phyloP scores from a whole-genome alignment of 2,888 invertebrate species.

The Drosophila mimetica region DNA sequence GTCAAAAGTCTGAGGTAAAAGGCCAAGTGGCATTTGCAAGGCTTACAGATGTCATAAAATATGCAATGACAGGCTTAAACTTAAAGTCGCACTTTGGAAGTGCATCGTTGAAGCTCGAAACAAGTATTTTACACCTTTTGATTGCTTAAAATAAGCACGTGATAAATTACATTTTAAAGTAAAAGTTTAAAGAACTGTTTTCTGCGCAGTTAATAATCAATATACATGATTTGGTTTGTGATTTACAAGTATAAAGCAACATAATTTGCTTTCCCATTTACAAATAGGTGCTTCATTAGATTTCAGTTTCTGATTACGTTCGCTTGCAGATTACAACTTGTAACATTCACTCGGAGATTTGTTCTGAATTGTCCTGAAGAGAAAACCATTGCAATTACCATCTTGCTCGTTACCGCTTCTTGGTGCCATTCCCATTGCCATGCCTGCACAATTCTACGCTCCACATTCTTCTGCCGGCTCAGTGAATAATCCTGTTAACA shows the following conservation, averaged over 20 bases:
- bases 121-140: not conserved
- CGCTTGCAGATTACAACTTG: not conserved
- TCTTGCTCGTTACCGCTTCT: not conserved
- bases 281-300: not conserved
- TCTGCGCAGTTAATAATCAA: too few species aligned
- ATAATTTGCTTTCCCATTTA: not conserved
- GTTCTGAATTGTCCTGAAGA: slow-evolving; percentile 5
- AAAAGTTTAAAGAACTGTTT: too few species aligned
- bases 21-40: slow-evolving; percentile 12
- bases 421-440: not conserved
- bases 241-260: not conserved
- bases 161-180: too few species aligned
- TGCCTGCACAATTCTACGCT: slow-evolving; percentile 5
- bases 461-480: slow-evolving; percentile 19
- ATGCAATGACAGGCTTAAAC: slow-evolving; percentile 8
- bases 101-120: not conserved
- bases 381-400: not conserved
- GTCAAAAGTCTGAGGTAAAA: slow-evolving; percentile 20
- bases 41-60: slow-evolving; percentile 13
- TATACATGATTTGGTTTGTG: not conserved
- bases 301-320: not conserved
- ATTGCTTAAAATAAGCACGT: not conserved
- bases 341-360: not conserved
- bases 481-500: slow-evolving; percentile 29
- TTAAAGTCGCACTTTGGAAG: slow-evolving; percentile 5